phyloP scores from a whole-genome alignment of 2,888 invertebrate genomes.

The Dyspetes luteomarginatus region DNA sequence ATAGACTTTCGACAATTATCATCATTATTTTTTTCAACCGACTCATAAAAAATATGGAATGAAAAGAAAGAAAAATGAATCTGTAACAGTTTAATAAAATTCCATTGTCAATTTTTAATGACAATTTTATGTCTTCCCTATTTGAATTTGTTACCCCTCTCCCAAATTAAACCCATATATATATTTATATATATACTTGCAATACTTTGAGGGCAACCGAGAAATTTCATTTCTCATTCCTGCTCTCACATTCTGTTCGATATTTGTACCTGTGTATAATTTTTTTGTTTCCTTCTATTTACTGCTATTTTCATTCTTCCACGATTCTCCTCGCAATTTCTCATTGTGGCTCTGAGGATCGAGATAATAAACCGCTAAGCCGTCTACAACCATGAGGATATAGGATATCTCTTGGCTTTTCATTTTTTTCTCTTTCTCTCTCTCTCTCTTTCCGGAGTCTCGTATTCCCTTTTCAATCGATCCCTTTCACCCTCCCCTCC shows the following conservation, averaged over 20 bases:
- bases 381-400: constrained; percentile 60
- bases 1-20: no score
- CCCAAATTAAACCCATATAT: neutral
- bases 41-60: no score
- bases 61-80: no score
- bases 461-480: constrained; percentile 55
- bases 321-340: constrained; percentile 11
- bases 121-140: neutral
- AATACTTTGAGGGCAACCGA: neutral
- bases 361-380: constrained; percentile 68
- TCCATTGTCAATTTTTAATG: neutral
- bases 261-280: neutral
- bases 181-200: neutral
- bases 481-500: constrained; percentile 21
- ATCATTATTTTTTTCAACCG: no score
- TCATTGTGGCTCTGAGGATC: constrained; percentile 6
- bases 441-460: constrained; percentile 14
- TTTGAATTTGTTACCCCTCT: constrained; percentile 1
- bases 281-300: neutral
- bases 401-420: constrained; percentile 33
- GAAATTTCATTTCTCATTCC: neutral
- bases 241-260: neutral
- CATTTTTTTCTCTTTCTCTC: constrained; percentile 22
- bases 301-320: neutral
- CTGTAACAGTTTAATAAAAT: no score